Evolutionary conservation across 2,888 invertebrate genomes (phyloP), one percentile per base, ranked within the genome.

Genomic region (Ceramica pisi): DNA sequence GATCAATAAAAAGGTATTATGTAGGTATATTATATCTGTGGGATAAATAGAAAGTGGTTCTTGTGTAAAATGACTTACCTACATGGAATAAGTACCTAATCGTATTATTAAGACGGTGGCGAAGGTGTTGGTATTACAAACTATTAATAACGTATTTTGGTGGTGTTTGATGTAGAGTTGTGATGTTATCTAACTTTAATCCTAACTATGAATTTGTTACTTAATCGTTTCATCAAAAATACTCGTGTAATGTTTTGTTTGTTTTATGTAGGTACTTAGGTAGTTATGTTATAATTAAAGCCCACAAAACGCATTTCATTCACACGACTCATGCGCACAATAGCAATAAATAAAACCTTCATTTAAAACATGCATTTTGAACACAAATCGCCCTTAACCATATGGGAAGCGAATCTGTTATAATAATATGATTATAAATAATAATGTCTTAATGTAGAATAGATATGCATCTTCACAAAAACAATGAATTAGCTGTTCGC

Each of bases 381-480:
- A 48, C 35, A 62, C 48, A 74, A 66, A 65, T 63, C 66, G 68
- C 65, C 79, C 82, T 62, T 68, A 74, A 67, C 44, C 65, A 69
- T 62, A 82, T 71, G 75, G 81, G 82, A 82, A 76, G 67, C 8
- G 53, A 62, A 51, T 61, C 50, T 55, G 55, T 67, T 50, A 53
- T 71, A 67, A 66, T 61, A 64, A 73, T 26, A 67, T 75, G 26
- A 69, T 75, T 75, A 81, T 50, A 23, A 75, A 60, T 48, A 79
- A 60, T 76, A 65, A 78, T 79, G 66, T 79, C 68, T 77, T 79
- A 84, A 82, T 79, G 72, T 81, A 61, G 78, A 80, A 62, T 68
- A 86, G 85, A 86, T 87, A 76, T 55, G 63, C 62, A 89, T 86
- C 86, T 82, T 66, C 10, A 61, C 16, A 71, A 50, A 55, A 75